Evolutionary conservation across 2,797 vertebrate genomes (phyloP), one percentile per base, ranked within the genome.

Genomic region (Coracias cyanogaster): DNA sequence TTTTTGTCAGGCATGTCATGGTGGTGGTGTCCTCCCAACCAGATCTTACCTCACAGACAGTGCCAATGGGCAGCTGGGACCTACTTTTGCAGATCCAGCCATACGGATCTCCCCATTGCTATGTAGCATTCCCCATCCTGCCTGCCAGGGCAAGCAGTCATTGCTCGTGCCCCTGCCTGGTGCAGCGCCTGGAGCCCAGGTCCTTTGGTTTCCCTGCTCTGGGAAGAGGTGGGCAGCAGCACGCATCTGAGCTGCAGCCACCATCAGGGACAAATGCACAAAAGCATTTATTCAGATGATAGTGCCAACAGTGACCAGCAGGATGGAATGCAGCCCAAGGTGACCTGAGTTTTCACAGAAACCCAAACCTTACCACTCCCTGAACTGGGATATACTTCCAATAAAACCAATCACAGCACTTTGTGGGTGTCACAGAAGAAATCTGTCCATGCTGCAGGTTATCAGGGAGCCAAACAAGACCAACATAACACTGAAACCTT

Each of bases 161-260:
- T 8, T 14, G 60, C 28, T 64, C 1, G 0, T 29, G 17, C 2
- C 52, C 20, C 64, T 48, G 31, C 8, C 43, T 3, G 3, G 22
- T 0, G 1, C 21, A 61, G 51, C 3, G 3, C 18, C n/a, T 24
- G 46, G 33, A 18, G 33, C 55, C 55, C 55, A 25, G 33, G 24
- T 24, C 33, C 48, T 84, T 61, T 33, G 18, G 26, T 58, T 80
- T 76, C 54, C 24, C 43, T 72, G 60, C 18, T 43, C 39, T 43
- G 24, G 18, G 26, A 18, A 65, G 48, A 83, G 17, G 33, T 57
- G 33, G 37, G 22, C 60, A 81, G 74, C 52, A 82, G 43, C 37
- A 62, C 33, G 33, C 20, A 15, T 16, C 15, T 28, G 41, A 79
- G 51, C 35, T 79, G 35, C 43, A 86, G 17, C 25, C 45, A 31